These are phyloP conservation scores for Picus viridis DNA, from an alignment of 2,797 vertebrate species.

Conservation along the genomic window DNA sequence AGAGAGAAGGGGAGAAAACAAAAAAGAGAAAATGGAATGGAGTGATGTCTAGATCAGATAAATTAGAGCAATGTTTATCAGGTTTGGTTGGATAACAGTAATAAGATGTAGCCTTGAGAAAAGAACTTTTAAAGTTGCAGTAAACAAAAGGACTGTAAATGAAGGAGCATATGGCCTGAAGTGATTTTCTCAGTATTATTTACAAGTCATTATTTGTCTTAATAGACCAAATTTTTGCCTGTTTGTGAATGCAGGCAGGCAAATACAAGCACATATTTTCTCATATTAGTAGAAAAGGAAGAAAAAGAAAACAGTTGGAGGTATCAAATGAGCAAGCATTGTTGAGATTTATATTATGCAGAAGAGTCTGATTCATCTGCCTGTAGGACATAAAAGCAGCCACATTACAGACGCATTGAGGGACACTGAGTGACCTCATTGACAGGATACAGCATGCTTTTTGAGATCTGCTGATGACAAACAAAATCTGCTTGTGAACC, in stretches of 20 bases:
- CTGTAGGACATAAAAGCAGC: not conserved
- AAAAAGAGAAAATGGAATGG: not conserved
- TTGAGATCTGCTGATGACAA: not conserved
- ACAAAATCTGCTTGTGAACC: not conserved
- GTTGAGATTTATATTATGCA: not conserved
- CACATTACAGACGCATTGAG: not conserved
- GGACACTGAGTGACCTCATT: not conserved
- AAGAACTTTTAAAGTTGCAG: not conserved
- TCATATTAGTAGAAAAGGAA: not conserved
- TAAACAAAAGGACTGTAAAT: not conserved
- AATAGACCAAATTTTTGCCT: not conserved
- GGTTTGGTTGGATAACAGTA: not conserved
- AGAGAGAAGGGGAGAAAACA: not conserved
- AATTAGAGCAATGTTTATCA: not conserved
- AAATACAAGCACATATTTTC: not conserved
- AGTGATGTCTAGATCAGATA: not conserved
- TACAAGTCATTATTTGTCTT: not conserved
- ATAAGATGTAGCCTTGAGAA: not conserved
- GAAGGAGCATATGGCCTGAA: not conserved
- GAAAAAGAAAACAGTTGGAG: not conserved
- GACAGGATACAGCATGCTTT: not conserved
- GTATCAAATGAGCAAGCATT: not conserved
- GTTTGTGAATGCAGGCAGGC: not conserved
- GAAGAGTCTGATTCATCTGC: not conserved
- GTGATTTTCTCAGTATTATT: not conserved